Evolutionary conservation across 2,888 invertebrate species (phyloP).

Genomic region (Caenorhabditis parvicauda): DNA sequence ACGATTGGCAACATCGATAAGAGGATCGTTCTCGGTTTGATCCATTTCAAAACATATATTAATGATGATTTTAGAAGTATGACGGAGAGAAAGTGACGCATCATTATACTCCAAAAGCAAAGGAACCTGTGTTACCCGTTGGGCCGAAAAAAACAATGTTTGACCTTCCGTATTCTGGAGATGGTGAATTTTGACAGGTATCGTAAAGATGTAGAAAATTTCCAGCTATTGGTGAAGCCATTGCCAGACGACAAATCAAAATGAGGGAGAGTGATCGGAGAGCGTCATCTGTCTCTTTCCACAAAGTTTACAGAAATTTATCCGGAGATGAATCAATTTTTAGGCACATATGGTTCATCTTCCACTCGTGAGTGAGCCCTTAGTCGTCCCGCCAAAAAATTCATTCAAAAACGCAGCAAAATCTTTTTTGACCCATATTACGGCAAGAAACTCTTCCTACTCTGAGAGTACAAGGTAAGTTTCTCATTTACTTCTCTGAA

Average conservation of each 20-base stretch:
- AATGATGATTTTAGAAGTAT: conserved; percentile 25
- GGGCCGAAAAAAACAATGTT: too few relatives aligned
- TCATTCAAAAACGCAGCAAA: too few relatives aligned
- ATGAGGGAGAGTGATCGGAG: conserved; percentile 25
- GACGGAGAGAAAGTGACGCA: conserved; percentile 33
- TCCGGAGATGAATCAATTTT: too few relatives aligned
- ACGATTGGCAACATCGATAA: conserved; percentile 22
- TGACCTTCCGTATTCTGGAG: too few relatives aligned
- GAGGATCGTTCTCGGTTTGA: conserved; percentile 32
- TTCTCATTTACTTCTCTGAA: background rate
- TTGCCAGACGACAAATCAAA: conserved; percentile 26
- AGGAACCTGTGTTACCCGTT: conserved; percentile 11
- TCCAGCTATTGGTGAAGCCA: conserved; percentile 28
- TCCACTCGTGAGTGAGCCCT: too few relatives aligned
- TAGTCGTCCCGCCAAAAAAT: too few relatives aligned
- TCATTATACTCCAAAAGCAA: conserved; percentile 19
- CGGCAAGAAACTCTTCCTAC: too few relatives aligned
- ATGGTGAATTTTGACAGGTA: conserved; percentile 6
- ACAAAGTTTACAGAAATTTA: conserved; percentile 26
- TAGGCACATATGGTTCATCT: too few relatives aligned
- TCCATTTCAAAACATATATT: background rate
- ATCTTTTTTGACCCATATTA: too few relatives aligned
- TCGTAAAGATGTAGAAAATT: background rate
- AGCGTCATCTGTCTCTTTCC: conserved; percentile 35
- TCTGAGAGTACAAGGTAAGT: conserved; percentile 10